These are phyloP conservation scores for Acronicta alni DNA, from an alignment of 2,888 invertebrate genomes.

Conservation along the genomic window DNA sequence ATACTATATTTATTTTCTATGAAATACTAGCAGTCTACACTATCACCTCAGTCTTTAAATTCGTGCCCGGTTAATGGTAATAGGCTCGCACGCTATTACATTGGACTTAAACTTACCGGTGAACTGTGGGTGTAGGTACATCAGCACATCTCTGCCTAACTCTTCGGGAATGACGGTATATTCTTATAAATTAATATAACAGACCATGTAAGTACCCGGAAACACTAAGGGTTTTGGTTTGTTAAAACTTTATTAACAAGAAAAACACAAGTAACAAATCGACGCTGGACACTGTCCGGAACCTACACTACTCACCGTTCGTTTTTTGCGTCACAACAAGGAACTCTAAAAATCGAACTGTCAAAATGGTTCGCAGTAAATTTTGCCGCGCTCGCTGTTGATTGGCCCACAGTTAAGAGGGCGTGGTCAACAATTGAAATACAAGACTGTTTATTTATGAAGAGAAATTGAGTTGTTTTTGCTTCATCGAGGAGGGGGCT, in stretches of 20 bases:
- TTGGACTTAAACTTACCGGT: too few species aligned
- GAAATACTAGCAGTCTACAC: too few species aligned
- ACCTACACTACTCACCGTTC: conserved; percentile 25
- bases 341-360: conserved; percentile 83
- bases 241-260: background rate
- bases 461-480: conserved; percentile 80
- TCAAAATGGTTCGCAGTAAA: conserved; percentile 87
- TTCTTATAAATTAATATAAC: too few species aligned
- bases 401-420: conserved; percentile 75
- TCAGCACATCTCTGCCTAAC: too few species aligned
- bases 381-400: conserved; percentile 74
- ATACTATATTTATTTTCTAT: too few species aligned
- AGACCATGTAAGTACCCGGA: too few species aligned
- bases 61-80: too few species aligned
- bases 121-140: too few species aligned
- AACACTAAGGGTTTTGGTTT: too few species aligned
- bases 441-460: conserved; percentile 85
- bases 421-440: conserved; percentile 80
- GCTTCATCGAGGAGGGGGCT: conserved; percentile 46
- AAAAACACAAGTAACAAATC: conserved; percentile 20
- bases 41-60: too few species aligned
- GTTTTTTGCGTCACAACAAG: conserved; percentile 32
- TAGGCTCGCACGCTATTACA: too few species aligned
- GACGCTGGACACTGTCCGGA: conserved; percentile 24
- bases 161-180: too few species aligned